Conservation (phyloP, 2,888 invertebrate genomes). For the Notodonta ziczac region DNA sequence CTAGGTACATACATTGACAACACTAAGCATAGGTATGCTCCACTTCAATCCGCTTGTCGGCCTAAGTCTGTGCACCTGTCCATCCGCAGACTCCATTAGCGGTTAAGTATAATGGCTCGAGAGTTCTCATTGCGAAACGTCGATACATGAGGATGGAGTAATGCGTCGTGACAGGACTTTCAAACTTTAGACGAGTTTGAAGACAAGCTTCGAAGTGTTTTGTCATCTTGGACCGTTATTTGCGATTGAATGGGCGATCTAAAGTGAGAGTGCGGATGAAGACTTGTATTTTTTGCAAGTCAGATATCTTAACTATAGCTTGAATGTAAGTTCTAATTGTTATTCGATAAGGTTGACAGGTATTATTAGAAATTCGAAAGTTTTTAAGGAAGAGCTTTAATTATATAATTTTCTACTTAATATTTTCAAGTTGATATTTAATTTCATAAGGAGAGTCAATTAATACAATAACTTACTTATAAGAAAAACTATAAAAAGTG, state of each 20-base stretch:
- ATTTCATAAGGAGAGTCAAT: no score
- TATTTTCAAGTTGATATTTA: no score
- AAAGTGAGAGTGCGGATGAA: neutral
- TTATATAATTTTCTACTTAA: neutral
- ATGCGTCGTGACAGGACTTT: slow-evolving; percentile 5
- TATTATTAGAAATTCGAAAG: neutral
- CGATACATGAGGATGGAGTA: slow-evolving; percentile 3
- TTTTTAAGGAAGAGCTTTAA: neutral
- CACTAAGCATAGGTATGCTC: slow-evolving; percentile 11
- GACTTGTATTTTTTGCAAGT: neutral
- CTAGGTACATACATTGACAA: slow-evolving; percentile 8
- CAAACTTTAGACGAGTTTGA: slow-evolving; percentile 1
- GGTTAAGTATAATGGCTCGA: slow-evolving; percentile 35
- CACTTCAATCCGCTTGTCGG: slow-evolving; percentile 25
- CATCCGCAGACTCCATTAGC: slow-evolving; percentile 34
- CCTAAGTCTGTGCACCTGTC: slow-evolving; percentile 30
- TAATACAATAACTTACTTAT: no score
- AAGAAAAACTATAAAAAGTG: no score
- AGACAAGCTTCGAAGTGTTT: neutral
- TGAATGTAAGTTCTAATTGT: neutral
- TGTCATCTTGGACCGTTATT: neutral
- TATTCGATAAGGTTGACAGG: neutral
- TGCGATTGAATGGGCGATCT: neutral
- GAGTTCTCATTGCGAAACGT: slow-evolving; percentile 36
- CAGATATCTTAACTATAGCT: neutral